A percentile compares a stretch with the other conserved stretches of the same genome.
Conservation (phyloP, 2,888 invertebrate species). For the Monopis laevigella region DNA sequence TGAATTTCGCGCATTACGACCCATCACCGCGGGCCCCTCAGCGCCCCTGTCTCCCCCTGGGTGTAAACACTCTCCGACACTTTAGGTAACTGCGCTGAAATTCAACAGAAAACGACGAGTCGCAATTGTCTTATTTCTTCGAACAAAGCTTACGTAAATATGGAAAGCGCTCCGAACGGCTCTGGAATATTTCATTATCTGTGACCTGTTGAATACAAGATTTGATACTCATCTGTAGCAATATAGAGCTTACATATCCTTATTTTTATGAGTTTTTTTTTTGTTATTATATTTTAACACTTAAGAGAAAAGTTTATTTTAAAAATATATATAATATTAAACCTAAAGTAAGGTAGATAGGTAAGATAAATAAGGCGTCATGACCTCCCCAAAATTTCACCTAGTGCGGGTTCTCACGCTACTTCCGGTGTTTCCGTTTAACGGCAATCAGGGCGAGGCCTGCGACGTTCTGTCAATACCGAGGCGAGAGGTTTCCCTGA, state of each 20-base stretch:
- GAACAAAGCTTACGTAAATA: slow-evolving; percentile 55
- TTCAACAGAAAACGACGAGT: slow-evolving; percentile 39
- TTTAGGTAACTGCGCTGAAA: slow-evolving; percentile 44
- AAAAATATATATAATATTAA: not conserved
- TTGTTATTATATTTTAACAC: too few species aligned
- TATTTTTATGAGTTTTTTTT: too few species aligned
- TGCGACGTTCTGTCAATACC: slow-evolving; percentile 64
- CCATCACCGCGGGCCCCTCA: slow-evolving; percentile 29
- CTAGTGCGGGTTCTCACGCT: slow-evolving; percentile 38
- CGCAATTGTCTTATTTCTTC: slow-evolving; percentile 44
- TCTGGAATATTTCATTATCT: slow-evolving; percentile 54
- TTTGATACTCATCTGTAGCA: too few species aligned
- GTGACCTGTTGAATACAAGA: slow-evolving; percentile 60
- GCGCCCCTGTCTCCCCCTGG: slow-evolving; percentile 24
- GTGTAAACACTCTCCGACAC: slow-evolving; percentile 43
- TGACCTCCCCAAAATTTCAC: slow-evolving; percentile 32
- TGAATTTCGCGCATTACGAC: slow-evolving; percentile 54
- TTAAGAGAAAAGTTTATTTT: too few species aligned
- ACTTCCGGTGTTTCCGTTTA: slow-evolving; percentile 44
- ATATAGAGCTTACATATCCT: too few species aligned
- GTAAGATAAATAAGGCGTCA: too few species aligned
- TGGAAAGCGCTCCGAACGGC: slow-evolving; percentile 47
- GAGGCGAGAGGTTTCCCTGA: slow-evolving; percentile 62
- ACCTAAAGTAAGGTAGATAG: not conserved
- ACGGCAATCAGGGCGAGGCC: slow-evolving; percentile 58